Percentiles rank a stretch among this genome's conserved stretches.
These are phyloP conservation scores for Rhipidura dahli DNA, from an alignment of 2,113 vertebrate species.

Conservation along the genomic window DNA sequence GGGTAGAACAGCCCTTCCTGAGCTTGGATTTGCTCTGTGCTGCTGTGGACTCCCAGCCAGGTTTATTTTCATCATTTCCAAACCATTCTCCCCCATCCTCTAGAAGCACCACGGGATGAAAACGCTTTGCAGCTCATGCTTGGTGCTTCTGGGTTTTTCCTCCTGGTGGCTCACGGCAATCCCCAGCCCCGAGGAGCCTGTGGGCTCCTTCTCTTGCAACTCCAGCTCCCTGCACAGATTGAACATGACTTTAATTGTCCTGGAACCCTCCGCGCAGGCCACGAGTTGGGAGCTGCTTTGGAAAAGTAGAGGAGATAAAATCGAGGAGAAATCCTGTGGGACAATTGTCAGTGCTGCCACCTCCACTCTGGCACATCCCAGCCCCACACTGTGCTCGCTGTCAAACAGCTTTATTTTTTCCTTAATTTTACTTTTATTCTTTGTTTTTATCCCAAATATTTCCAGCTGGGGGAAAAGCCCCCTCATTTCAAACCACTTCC, in stretches of 20 bases:
- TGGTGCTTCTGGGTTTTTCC: neutral
- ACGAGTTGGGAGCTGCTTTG: neutral
- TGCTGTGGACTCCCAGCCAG: neutral
- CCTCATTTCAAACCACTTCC: neutral
- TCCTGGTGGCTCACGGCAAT: accelerated
- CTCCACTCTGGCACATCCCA: neutral
- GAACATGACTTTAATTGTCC: accelerated
- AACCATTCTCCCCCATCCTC: neutral
- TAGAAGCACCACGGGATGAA: neutral
- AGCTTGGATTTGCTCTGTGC: neutral
- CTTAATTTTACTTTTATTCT: neutral
- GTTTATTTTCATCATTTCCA: neutral
- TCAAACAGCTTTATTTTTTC: neutral
- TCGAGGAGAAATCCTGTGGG: neutral
- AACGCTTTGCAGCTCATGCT: neutral
- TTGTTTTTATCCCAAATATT: neutral
- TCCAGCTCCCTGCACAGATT: neutral
- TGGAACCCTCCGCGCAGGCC: accelerated
- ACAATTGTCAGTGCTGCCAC: neutral
- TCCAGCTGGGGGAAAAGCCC: neutral
- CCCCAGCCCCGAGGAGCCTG: neutral
- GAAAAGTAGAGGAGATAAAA: neutral
- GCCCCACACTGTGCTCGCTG: no score
- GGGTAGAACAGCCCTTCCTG: neutral
- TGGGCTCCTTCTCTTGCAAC: neutral